Evolutionary conservation across 2,888 invertebrate species (phyloP).

Genomic region (Saturnia japonica): DNA sequence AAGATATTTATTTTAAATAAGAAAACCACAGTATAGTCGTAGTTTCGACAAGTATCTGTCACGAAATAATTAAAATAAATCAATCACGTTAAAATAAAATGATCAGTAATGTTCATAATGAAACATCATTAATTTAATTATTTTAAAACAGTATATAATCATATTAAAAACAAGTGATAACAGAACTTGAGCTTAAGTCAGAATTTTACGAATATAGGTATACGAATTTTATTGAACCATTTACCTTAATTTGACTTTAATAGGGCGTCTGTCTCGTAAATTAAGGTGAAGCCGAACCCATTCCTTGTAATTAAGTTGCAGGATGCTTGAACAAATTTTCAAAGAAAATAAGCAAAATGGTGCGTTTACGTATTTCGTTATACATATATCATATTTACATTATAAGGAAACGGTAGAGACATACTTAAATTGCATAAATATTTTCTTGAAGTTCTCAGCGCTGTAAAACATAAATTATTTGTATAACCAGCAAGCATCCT

Average conservation of each 20-base stretch:
- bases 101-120: no score
- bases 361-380: no score
- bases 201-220: slow-evolving; percentile 10
- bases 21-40: no score
- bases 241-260: slow-evolving; percentile 47
- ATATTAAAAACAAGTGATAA: neutral
- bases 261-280: slow-evolving; percentile 50
- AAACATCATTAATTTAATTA: no score
- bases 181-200: neutral
- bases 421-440: neutral
- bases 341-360: neutral
- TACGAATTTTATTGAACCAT: slow-evolving; percentile 35
- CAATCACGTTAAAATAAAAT: no score
- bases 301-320: slow-evolving; percentile 45
- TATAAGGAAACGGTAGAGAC: neutral
- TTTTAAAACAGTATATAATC: no score
- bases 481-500: no score
- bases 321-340: slow-evolving; percentile 25
- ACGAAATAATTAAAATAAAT: no score
- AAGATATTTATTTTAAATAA: no score
- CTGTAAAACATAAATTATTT: no score
- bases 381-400: neutral
- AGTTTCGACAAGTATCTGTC: no score
- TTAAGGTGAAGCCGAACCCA: slow-evolving; percentile 34
- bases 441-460: no score